Conservation (phyloP, 1,140 invertebrate species). For the Drosophila lacertosa region DNA sequence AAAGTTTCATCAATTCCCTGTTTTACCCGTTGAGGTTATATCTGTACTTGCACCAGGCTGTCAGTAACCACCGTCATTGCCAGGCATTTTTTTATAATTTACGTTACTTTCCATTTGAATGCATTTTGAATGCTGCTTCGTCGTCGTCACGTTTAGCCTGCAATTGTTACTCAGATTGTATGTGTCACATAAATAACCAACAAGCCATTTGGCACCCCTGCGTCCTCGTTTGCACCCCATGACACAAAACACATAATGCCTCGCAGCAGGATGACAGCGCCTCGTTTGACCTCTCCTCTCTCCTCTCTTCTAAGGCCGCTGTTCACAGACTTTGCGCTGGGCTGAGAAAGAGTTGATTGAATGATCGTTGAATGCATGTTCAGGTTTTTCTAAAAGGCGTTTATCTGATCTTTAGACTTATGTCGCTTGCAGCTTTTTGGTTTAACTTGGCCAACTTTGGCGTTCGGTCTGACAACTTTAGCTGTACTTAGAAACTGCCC, state of each 20-base stretch:
- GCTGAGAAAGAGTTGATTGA: no score
- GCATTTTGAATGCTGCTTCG: slow-evolving; percentile 19
- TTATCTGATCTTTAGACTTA: not conserved
- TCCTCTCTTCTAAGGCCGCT: no score
- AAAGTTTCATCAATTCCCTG: slow-evolving; percentile 34
- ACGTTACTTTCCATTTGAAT: slow-evolving; percentile 60
- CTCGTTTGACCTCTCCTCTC: not conserved
- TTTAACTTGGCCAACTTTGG: no score
- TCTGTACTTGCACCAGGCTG: not conserved
- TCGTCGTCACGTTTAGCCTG: slow-evolving; percentile 17
- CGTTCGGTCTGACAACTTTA: no score
- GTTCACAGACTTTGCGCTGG: no score
- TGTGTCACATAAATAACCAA: slow-evolving; percentile 65
- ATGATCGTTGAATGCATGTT: not conserved
- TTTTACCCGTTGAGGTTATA: not conserved
- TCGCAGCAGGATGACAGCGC: slow-evolving; percentile 10
- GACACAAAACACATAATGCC: not conserved
- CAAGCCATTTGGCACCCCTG: slow-evolving; percentile 14
- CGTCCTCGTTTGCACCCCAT: not conserved
- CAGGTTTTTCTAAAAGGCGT: not conserved
- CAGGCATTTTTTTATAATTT: slow-evolving; percentile 15
- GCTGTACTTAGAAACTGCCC: not conserved
- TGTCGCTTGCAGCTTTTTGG: no score
- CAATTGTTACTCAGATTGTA: slow-evolving; percentile 48
- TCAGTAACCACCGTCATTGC: slow-evolving; percentile 10